These are phyloP conservation scores for Dendrocincla tyrannina DNA, from an alignment of 2,797 vertebrate genomes.

Conservation along the genomic window DNA sequence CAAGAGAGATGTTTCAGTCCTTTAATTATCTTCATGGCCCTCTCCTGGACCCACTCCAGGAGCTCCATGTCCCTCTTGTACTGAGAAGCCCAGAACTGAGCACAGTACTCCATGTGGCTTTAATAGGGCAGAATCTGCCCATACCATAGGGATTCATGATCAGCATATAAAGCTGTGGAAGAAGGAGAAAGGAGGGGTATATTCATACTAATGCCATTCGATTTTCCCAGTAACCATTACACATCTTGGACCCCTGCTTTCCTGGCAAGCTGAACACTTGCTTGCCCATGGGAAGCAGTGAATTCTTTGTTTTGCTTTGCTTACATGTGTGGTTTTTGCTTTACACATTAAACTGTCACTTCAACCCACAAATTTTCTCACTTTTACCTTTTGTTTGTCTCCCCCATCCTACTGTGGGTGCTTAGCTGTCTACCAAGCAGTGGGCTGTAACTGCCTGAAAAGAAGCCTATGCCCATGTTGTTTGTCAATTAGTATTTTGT, in stretches of 20 bases:
- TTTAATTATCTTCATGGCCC: too few relatives aligned
- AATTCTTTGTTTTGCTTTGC: background rate
- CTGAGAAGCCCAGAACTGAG: background rate
- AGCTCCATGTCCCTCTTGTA: background rate
- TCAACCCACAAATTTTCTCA: background rate
- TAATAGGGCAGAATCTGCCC: background rate
- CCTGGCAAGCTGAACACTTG: background rate
- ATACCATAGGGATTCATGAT: background rate
- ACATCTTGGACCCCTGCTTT: background rate
- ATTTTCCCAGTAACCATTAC: background rate
- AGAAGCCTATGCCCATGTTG: accelerated
- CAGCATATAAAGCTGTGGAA: background rate
- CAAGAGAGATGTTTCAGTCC: background rate
- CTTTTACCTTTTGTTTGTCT: background rate
- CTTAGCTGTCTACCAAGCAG: background rate
- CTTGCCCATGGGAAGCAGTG: background rate
- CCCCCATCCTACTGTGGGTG: background rate
- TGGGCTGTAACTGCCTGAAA: background rate
- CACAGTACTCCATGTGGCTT: background rate
- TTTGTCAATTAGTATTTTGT: background rate
- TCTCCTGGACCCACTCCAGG: background rate
- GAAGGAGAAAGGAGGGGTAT: background rate
- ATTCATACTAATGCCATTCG: background rate
- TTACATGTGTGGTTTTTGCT: accelerated
- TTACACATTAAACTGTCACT: background rate